Conservation (phyloP, 1,140 invertebrate species). For the Medauroidea extradentata region DNA sequence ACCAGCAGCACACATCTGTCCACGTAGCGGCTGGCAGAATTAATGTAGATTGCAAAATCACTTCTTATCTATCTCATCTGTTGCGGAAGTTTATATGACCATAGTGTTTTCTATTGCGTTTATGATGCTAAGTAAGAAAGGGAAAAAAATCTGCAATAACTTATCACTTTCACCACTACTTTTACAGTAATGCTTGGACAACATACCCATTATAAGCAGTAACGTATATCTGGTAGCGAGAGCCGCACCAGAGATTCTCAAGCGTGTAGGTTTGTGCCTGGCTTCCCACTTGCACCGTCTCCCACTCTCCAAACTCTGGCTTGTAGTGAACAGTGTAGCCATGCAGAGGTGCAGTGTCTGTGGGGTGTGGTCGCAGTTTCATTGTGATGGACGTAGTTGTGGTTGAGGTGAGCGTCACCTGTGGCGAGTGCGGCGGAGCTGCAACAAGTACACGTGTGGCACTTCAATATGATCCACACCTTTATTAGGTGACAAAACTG, state of each 20-base stretch:
- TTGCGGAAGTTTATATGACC: too few species aligned
- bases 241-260: conserved; percentile 83
- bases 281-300: conserved; percentile 70
- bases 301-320: conserved; percentile 89
- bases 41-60: too few species aligned
- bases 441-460: conserved; percentile 24
- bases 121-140: too few species aligned
- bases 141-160: too few species aligned
- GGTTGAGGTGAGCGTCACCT: conserved; percentile 71
- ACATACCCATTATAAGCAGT: conserved; percentile 81
- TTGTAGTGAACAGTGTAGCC: conserved; percentile 91
- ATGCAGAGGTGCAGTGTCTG: conserved; percentile 69
- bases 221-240: conserved; percentile 86
- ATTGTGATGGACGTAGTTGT: conserved; percentile 79
- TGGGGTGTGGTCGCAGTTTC: conserved; percentile 69
- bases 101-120: too few species aligned
- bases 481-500: too few species aligned
- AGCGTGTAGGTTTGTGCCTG: conserved; percentile 78
- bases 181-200: not conserved
- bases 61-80: too few species aligned
- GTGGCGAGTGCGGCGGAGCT: conserved; percentile 81
- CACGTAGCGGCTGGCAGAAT: too few species aligned
- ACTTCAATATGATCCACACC: too few species aligned
- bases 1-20: too few species aligned
- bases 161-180: too few species aligned